Evolutionary conservation across 2,113 vertebrate genomes (phyloP).

Genomic region (Megaptera novaeangliae): DNA sequence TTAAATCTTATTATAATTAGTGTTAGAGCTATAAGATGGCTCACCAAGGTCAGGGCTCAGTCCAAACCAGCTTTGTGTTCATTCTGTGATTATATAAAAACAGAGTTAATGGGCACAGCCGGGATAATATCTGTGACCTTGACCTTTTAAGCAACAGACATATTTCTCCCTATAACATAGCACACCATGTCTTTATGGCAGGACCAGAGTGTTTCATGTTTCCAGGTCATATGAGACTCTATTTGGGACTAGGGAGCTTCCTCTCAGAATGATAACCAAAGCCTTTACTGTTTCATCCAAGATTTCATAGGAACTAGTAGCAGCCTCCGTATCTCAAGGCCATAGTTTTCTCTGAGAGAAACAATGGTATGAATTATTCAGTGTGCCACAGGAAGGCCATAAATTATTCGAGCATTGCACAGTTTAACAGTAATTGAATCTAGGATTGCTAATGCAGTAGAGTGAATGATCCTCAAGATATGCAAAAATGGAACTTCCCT

Average conservation of each 20-base stretch:
- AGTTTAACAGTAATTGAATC: slow-evolving; percentile 60
- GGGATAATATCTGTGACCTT: background rate
- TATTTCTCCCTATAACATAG: background rate
- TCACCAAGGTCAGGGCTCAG: background rate
- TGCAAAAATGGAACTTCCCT: slow-evolving; percentile 29
- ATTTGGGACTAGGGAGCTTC: background rate
- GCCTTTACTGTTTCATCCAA: background rate
- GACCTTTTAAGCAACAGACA: background rate
- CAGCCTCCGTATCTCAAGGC: slow-evolving; percentile 29
- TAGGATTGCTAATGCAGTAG: slow-evolving; percentile 18
- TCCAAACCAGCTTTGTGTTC: background rate
- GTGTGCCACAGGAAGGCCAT: slow-evolving; percentile 16
- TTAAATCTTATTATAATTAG: slow-evolving; percentile 18
- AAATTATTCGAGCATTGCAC: slow-evolving; percentile 56
- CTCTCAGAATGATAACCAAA: background rate
- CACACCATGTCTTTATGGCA: background rate
- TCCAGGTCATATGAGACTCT: background rate
- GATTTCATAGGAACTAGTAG: slow-evolving; percentile 41
- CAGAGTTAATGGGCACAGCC: background rate
- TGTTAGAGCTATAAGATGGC: background rate
- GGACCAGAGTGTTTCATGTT: background rate
- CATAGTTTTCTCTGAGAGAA: slow-evolving; percentile 43
- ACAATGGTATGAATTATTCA: slow-evolving; percentile 55
- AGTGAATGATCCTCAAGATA: slow-evolving; percentile 58
- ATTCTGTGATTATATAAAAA: slow-evolving; percentile 2